Conservation (phyloP, 1,140 invertebrate species). For the Saccostrea glomerata region DNA sequence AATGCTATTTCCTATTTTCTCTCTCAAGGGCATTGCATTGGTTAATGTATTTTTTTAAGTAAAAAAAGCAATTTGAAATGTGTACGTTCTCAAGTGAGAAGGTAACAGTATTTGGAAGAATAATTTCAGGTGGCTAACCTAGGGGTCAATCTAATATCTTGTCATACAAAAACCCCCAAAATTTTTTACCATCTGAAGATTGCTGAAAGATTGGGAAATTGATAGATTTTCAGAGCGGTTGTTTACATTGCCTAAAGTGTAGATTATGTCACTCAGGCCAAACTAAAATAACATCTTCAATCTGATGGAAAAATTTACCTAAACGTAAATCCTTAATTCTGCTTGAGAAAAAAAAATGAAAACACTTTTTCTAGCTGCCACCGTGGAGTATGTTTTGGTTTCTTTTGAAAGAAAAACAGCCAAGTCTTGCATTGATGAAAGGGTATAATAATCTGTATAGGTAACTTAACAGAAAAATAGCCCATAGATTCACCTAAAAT, state of each 20-base stretch:
- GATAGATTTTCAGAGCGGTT: constrained; percentile 10
- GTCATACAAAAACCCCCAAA: neutral
- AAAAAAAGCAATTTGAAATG: no score
- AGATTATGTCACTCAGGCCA: constrained; percentile 35
- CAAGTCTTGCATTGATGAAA: neutral
- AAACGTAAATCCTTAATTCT: constrained; percentile 10
- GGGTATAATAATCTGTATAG: neutral
- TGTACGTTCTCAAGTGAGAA: no score
- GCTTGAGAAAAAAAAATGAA: neutral
- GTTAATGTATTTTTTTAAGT: neutral
- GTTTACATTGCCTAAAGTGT: constrained; percentile 28
- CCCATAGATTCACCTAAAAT: neutral
- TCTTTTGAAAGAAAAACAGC: constrained; percentile 7
- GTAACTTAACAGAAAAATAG: neutral
- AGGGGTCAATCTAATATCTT: constrained; percentile 21
- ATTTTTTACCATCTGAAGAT: neutral
- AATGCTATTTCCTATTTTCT: neutral
- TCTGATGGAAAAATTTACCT: constrained; percentile 18
- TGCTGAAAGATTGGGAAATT: constrained; percentile 16
- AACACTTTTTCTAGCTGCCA: neutral
- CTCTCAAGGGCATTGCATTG: neutral
- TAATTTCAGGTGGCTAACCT: constrained; percentile 21
- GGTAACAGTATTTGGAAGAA: neutral
- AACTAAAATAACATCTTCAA: constrained; percentile 24
- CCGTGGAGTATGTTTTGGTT: constrained; percentile 1